Conservation (phyloP, 2,113 vertebrate genomes). For the Fulmarus glacialis region DNA sequence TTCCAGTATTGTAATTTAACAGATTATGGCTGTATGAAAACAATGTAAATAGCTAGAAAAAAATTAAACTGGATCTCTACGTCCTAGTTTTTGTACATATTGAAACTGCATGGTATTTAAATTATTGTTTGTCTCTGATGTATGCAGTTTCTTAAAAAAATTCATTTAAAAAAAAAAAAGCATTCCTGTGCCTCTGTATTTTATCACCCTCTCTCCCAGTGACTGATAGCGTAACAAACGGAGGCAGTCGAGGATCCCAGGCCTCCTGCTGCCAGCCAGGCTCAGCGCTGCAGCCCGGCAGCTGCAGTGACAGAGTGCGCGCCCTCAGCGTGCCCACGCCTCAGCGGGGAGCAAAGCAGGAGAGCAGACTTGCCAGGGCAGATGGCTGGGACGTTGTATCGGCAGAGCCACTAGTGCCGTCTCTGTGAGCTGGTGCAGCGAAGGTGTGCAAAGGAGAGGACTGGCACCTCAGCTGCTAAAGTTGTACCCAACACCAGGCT, state of each 20-base stretch:
- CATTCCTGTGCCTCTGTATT: conserved; percentile 36
- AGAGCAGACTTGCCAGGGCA: too few relatives aligned
- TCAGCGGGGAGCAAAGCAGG: not conserved
- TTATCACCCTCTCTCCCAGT: not conserved
- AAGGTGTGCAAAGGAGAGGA: fast-evolving
- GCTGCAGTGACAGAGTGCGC: fast-evolving
- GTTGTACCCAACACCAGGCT: not conserved
- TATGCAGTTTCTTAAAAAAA: conserved; percentile 91
- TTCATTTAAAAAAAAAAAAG: conserved; percentile 40
- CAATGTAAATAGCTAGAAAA: conserved; percentile 82
- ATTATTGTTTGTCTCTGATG: conserved; percentile 92
- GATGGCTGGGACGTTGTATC: fast-evolving
- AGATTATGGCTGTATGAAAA: conserved; percentile 78
- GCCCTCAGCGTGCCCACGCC: fast-evolving
- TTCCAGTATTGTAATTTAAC: conserved; percentile 78
- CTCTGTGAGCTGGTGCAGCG: not conserved
- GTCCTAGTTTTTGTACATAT: conserved; percentile 88
- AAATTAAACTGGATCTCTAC: conserved; percentile 79
- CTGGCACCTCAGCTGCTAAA: not conserved
- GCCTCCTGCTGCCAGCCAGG: not conserved
- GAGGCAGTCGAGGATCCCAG: not conserved
- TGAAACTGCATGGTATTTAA: conserved; percentile 93
- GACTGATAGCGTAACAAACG: fast-evolving
- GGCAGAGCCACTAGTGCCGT: fast-evolving
- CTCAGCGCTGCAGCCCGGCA: not conserved